These are phyloP conservation scores for Neodiprion pinetum DNA, from an alignment of 1,140 invertebrate species.

Conservation along the genomic window DNA sequence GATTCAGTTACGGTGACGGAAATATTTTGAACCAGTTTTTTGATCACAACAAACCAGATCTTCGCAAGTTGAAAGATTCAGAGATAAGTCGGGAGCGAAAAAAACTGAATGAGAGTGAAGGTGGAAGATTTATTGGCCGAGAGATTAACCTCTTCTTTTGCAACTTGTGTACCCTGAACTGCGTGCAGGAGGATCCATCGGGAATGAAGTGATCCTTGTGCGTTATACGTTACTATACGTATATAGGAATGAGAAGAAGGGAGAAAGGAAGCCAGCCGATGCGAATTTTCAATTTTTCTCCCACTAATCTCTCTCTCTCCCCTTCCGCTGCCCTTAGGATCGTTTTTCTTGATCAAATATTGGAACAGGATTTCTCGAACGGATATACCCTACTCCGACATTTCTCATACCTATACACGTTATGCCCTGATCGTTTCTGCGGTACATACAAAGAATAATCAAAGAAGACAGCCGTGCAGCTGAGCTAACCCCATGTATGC, in stretches of 20 bases:
- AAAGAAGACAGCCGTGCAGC: not conserved
- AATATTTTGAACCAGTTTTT: too few species aligned
- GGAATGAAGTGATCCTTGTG: not conserved
- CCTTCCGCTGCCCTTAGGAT: not conserved
- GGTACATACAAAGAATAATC: not conserved
- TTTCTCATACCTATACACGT: too few species aligned
- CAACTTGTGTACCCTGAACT: too few species aligned
- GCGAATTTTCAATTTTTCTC: not conserved
- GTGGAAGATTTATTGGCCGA: too few species aligned
- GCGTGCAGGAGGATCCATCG: not conserved
- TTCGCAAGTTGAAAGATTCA: too few species aligned
- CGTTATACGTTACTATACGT: not conserved
- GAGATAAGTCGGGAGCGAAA: too few species aligned
- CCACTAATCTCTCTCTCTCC: not conserved
- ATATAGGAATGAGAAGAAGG: not conserved
- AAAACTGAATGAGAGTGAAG: too few species aligned
- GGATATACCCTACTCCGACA: not conserved
- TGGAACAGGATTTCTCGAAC: not conserved
- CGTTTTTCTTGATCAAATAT: conserved; percentile 2
- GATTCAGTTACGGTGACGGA: too few species aligned
- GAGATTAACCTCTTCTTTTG: too few species aligned
- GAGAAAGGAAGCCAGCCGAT: not conserved
- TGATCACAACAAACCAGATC: too few species aligned
- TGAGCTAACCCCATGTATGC: not conserved
- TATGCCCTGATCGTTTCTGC: not conserved